Percentiles rank a stretch among this genome's conserved stretches.
Evolutionary conservation across 64 coral and sea anemone genomes (phyloP).

Genomic region (Platygyra sinensis): DNA sequence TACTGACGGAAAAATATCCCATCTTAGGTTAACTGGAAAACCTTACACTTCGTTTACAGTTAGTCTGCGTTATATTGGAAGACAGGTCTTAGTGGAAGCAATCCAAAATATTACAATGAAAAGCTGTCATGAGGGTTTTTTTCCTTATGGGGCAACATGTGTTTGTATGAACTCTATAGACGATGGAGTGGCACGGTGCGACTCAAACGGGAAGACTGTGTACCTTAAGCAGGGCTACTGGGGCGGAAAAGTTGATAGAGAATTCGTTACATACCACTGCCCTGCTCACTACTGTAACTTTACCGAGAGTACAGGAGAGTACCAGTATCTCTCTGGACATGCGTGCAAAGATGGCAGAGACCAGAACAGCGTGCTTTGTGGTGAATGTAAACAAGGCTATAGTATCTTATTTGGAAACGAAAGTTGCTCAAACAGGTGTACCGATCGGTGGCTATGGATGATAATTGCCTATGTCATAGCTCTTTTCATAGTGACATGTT

Average conservation of each 20-base stretch:
- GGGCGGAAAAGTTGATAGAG: constrained; percentile 59
- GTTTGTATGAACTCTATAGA: constrained; percentile 34
- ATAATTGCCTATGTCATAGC: neutral
- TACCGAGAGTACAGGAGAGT: neutral
- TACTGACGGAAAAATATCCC: neutral
- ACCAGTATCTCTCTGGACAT: constrained; percentile 33
- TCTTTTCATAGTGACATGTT: constrained; percentile 23
- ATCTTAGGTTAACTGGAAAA: neutral
- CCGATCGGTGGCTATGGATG: constrained; percentile 51
- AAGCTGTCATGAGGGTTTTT: constrained; percentile 62
- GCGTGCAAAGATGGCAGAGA: constrained; percentile 60
- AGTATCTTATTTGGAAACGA: constrained; percentile 65
- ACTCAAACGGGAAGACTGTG: constrained; percentile 22
- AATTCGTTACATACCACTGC: constrained; percentile 61
- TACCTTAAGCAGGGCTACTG: constrained; percentile 77
- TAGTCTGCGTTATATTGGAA: neutral
- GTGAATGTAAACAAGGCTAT: constrained; percentile 60
- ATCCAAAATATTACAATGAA: constrained; percentile 12
- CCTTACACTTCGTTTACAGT: neutral
- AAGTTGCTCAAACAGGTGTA: constrained; percentile 41
- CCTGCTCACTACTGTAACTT: constrained; percentile 65
- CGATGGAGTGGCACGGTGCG: constrained; percentile 57
- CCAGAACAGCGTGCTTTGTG: constrained; percentile 63
- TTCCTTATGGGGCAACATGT: neutral
- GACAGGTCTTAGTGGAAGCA: neutral